A percentile compares a stretch with the other conserved stretches of the same genome.
Conservation (phyloP, 1,140 invertebrate genomes). For the Cylas formicarius region DNA sequence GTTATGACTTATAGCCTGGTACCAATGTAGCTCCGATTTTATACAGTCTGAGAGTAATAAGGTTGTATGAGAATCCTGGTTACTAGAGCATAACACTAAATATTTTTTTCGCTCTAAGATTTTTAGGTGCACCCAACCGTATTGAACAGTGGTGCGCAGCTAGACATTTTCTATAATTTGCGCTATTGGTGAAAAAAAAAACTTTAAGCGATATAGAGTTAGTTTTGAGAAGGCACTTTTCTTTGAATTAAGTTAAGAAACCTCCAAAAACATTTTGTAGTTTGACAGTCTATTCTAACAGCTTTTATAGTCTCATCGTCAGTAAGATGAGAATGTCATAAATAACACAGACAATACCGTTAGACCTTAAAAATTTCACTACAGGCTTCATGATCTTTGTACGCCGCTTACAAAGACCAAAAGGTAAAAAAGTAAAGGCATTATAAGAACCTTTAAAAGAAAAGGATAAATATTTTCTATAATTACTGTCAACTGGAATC, state of each 20-base stretch:
- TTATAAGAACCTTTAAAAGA: conserved; percentile 21
- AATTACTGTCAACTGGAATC: conserved; percentile 8
- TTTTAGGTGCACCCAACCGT: conserved; percentile 5
- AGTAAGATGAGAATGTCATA: conserved; percentile 16
- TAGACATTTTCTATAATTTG: conserved; percentile 6
- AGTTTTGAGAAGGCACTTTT: background rate
- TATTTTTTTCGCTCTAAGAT: background rate
- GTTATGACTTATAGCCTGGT: no score
- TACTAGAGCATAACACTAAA: background rate
- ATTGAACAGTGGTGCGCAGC: conserved; percentile 1
- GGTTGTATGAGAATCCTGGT: background rate
- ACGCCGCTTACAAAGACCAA: conserved; percentile 6
- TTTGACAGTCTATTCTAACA: background rate
- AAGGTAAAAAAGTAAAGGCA: conserved; percentile 25
- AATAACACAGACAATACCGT: conserved; percentile 8
- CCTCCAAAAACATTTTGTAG: background rate
- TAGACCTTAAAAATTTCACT: conserved; percentile 12
- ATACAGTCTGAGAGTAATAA: background rate
- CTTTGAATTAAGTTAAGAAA: conserved; percentile 7
- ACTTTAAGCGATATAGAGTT: conserved; percentile 1
- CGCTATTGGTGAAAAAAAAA: conserved; percentile 1
- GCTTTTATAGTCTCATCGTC: no score
- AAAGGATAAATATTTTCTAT: conserved; percentile 27
- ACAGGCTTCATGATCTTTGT: conserved; percentile 21
- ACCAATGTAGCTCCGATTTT: no score